Evolutionary conservation across 2,888 invertebrate species (phyloP), one percentile per base, ranked within the genome.

Genomic region (Eulithis prunata): DNA sequence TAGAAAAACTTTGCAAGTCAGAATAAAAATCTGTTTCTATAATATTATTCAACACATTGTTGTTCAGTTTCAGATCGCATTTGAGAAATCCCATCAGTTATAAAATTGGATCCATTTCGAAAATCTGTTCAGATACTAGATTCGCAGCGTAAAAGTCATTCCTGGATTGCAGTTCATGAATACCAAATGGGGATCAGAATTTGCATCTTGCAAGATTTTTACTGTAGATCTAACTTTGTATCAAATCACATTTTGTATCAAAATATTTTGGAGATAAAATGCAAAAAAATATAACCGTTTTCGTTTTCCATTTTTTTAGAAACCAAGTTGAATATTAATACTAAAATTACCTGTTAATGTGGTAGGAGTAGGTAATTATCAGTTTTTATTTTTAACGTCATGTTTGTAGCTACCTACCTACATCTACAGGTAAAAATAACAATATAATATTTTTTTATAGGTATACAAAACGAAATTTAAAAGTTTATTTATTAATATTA

Each of bases 121-220:
- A 63, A 58, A 55, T 58, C 54, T 58, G 64, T 58, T 64, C 32
- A 13, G 58, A 45, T 38, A 32, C 12, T 51, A 59, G 55, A 59
- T 64, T 52, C 36, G 12, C 13, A 58, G 14, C 41, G 46, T 49
- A 45, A 64, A 59, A 64, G 58, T 64, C 64, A 64, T 59, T 59
- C 53, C 43, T 59, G 64, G 58, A 59, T 59, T 57, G 46, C 41
- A 58, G 51, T 66, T 62, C 59, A 63, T 67, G 67, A 67, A 67
- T 66, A 66, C 47, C 52, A 63, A 58, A 46, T 12, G 64, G 21
- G 32, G 49, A 65, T 59, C 21, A 47, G 53, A 63, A 63, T 63
- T 67, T 60, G 61, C 46, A 66, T 57, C 36, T 64, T 52, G 53
- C 58, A 14, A 49, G 58, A 55, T 28, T 43, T 49, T 64, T 41